Evolutionary conservation across 2,113 vertebrate species (phyloP), one percentile per base, ranked within the genome.

Genomic region (Mesitornis unicolor): DNA sequence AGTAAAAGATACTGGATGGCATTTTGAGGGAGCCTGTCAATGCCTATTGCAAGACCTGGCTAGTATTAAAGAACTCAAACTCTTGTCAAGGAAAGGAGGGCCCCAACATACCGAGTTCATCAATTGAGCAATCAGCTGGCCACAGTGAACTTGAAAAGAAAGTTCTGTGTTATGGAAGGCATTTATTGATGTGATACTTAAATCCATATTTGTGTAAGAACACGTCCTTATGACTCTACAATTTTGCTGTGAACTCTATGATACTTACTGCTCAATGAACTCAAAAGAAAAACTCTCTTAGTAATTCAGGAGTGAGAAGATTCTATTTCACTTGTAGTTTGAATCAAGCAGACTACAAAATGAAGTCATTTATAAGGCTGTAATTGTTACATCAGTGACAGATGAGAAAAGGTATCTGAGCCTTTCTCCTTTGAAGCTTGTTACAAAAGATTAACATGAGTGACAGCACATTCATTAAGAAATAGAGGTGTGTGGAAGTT

Each of bases 401-500:
- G 54, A 59, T 28, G n/a, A 43, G 64, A 94, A 48, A 29, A 61
- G 35, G 3, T 9, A 74, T 77, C 61, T 85, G 45, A 65, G n/a
- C 43, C 53, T 68, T 94, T 86, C 79, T 91, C 26, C 40, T 95
- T n/a, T 60, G 26, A 91, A 91, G 78, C 76, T 87, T 9, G 3
- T 97, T 94, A 96, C 89, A 87, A 43, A 90, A 94, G 83, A 95
- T 94, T 95, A 96, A 43, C 70, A 45, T 80, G 70, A 96, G n/a
- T 94, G 76, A 82, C 91, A 53, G 31, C 21, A 79, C 57, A 61
- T 31, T 94, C 45, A 84, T 96, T 90, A 95, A 91, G 59, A 95
- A 76, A 87, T 50, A 50, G 65, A 93, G 68, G n/a, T 68, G 19
- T 93, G 95, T 16, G 9, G 43, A 85, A 74, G 48, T 93, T 96